Evolutionary conservation across 2,113 vertebrate species (phyloP), one percentile per base, ranked within the genome.

Genomic region (Hepsetus odoe): DNA sequence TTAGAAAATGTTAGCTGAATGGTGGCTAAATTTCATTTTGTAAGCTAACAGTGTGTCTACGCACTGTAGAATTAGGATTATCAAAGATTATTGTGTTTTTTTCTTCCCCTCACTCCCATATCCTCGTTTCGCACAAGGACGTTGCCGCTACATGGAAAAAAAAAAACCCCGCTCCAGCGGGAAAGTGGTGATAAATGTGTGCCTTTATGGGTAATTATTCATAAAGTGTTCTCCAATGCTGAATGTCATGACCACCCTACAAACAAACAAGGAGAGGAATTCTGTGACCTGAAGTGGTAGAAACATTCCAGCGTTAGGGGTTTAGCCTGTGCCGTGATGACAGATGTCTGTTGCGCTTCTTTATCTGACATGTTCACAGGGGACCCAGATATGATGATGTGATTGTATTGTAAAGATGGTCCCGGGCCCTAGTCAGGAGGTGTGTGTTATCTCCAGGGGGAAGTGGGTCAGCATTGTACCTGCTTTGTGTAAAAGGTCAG

Each of bases 1-100:
- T 92, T 92, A 91, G 89, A 86, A 88, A 89, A 89, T 88, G 89
- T 90, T 92, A 91, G 90, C 91, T 82, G 89, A 91, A 92, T 90
- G 84, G 86, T 86, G 81, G 87, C 87, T 89, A 90, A 87, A 90
- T 90, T 91, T 91, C 88, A 89, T 91, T 86, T 84, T 90, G 89
- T 89, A 87, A 87, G 55, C 35, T 84, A 85, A 84, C 82, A 88
- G 86, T 88, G 88, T 86, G 88, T 84, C 87, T 82, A 86, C 82
- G 20, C 62, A 62, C 79, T 72, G 66, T 78, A 78, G 80, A 82
- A 81, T 83, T 86, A 84, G 42, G 72, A 89, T 83, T 76, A 86
- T 89, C 88, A 88, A 88, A 87, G 85, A 86, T 79, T 65, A 87
- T 85, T 83, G 83, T 64, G 80, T 85, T 81, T 72, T 16, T 2